phyloP scores from a whole-genome alignment of 2,888 invertebrate genomes.

The Unio delphinus region DNA sequence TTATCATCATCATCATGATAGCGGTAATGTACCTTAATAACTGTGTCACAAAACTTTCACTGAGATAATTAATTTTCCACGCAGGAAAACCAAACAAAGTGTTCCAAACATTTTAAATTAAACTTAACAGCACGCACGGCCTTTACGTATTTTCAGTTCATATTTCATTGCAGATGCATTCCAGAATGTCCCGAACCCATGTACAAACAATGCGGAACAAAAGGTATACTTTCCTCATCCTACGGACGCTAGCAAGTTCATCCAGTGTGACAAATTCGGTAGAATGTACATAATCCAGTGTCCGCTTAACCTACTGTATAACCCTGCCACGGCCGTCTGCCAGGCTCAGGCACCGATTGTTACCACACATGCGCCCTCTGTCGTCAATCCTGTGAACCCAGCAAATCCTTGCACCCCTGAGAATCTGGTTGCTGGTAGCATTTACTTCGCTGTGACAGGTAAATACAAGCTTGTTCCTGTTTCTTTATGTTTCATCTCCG shows the following conservation, averaged over 20 bases:
- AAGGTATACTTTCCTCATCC: constrained; percentile 51
- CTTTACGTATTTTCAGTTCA: too few relatives aligned
- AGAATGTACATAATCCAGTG: constrained; percentile 59
- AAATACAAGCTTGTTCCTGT: not conserved
- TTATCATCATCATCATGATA: too few relatives aligned
- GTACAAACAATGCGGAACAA: constrained; percentile 34
- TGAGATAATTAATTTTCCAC: too few relatives aligned
- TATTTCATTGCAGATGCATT: constrained; percentile 36
- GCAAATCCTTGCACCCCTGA: constrained; percentile 54
- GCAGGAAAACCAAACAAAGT: too few relatives aligned
- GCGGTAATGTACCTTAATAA: too few relatives aligned
- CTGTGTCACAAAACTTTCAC: too few relatives aligned
- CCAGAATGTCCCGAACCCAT: constrained; percentile 50
- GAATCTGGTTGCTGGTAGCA: constrained; percentile 42
- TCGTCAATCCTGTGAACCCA: constrained; percentile 1
- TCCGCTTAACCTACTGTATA: constrained; percentile 41
- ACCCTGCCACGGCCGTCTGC: constrained; percentile 30
- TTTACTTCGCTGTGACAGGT: constrained; percentile 52
- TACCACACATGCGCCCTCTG: not conserved
- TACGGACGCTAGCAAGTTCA: constrained; percentile 47
- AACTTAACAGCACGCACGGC: too few relatives aligned
- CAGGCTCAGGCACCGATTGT: constrained; percentile 6
- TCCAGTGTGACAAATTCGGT: constrained; percentile 51
- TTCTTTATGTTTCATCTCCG: too few relatives aligned
- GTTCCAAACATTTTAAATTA: too few relatives aligned